These are phyloP conservation scores for Parambassis ranga DNA, from an alignment of 2,797 vertebrate species.

Conservation along the genomic window DNA sequence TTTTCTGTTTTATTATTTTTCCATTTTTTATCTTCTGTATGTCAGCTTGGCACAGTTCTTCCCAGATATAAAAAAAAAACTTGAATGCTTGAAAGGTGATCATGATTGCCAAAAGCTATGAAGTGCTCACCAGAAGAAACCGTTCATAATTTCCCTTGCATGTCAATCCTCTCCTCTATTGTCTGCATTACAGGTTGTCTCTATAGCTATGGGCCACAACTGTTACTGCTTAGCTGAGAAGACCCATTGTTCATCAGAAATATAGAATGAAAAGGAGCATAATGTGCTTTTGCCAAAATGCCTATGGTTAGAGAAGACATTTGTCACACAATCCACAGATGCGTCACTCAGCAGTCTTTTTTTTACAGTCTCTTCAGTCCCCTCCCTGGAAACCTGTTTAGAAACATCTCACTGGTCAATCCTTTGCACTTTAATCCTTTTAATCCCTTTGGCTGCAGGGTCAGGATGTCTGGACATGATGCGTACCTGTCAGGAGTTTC, in stretches of 20 bases:
- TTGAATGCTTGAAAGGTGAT: constrained; percentile 59
- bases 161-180: constrained; percentile 52
- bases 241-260: constrained; percentile 57
- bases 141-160: constrained; percentile 50
- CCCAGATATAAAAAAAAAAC: too few relatives aligned
- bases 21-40: too few relatives aligned
- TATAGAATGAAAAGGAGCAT: constrained; percentile 36
- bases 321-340: constrained; percentile 62
- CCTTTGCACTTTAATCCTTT: constrained; percentile 3
- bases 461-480: not conserved
- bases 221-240: constrained; percentile 36
- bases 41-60: too few relatives aligned
- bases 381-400: constrained; percentile 8
- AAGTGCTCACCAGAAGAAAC: constrained; percentile 35
- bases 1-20: too few relatives aligned
- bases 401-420: constrained; percentile 5
- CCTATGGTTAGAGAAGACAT: constrained; percentile 57
- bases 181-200: constrained; percentile 38
- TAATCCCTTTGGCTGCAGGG: constrained; percentile 4
- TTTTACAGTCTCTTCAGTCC: constrained; percentile 2
- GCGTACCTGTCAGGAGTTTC: not conserved
- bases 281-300: constrained; percentile 48
- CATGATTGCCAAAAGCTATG: constrained; percentile 47
- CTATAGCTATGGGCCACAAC: constrained; percentile 58
- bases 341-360: too few relatives aligned